These are phyloP conservation scores for Parapsyche elsis DNA, from an alignment of 1,140 invertebrate genomes.

Conservation along the genomic window DNA sequence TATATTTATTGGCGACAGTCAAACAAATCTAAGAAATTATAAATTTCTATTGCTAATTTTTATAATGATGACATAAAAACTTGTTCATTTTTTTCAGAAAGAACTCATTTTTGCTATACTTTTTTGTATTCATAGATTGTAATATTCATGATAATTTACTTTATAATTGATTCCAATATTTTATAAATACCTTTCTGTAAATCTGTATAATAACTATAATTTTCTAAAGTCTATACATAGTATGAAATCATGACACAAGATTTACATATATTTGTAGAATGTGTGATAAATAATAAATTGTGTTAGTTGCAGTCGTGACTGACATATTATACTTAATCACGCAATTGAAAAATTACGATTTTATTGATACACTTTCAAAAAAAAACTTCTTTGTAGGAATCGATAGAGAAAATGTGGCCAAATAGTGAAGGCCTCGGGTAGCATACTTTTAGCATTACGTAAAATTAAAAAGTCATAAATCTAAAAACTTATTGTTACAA, in stretches of 20 bases:
- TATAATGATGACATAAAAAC: too few relatives aligned
- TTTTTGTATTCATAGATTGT: too few relatives aligned
- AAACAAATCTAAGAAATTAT: too few relatives aligned
- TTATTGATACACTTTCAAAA: conserved; percentile 23
- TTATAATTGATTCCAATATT: too few relatives aligned
- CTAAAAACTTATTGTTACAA: conserved; percentile 45
- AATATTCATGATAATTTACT: too few relatives aligned
- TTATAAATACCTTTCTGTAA: neutral
- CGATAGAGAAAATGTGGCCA: conserved; percentile 30
- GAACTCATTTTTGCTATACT: too few relatives aligned
- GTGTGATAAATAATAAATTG: too few relatives aligned
- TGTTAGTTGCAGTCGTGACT: neutral
- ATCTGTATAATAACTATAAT: neutral
- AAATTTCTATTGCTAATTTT: too few relatives aligned
- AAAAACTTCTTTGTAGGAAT: conserved; percentile 29
- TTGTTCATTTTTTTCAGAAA: too few relatives aligned
- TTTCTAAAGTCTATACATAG: neutral
- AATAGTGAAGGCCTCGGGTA: conserved; percentile 33
- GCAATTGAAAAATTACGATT: neutral
- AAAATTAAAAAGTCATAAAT: conserved; percentile 31
- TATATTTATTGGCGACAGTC: too few relatives aligned
- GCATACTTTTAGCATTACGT: conserved; percentile 5
- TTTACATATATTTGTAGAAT: neutral
- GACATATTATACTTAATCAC: too few relatives aligned
- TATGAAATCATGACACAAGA: neutral